Conservation (phyloP, 2,797 vertebrate genomes). For the Limnodromus scolopaceus region DNA sequence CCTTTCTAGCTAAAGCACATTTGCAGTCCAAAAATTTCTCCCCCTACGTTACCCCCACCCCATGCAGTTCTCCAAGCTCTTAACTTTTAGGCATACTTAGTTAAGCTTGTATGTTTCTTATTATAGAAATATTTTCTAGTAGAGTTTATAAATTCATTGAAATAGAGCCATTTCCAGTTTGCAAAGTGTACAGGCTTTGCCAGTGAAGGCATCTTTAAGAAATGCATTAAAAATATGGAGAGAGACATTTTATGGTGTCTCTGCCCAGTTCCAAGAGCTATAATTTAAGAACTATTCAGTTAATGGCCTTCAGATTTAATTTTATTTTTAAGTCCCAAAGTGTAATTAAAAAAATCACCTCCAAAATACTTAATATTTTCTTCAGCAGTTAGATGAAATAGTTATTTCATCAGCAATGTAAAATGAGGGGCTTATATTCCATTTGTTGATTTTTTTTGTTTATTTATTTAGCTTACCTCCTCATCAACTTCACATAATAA, state of each 20-base stretch:
- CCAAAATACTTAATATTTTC: not conserved
- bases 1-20: not conserved
- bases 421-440: not conserved
- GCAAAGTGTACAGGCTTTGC: not conserved
- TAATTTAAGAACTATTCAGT: not conserved
- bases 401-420: not conserved
- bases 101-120: not conserved
- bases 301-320: not conserved
- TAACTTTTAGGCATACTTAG: not conserved
- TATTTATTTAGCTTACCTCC: not conserved
- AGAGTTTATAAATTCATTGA: not conserved
- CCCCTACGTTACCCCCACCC: rapidly evolving
- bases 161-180: not conserved
- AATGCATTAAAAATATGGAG: not conserved
- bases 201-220: not conserved
- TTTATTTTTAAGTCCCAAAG: not conserved
- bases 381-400: not conserved
- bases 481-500: not conserved
- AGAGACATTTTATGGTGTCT: not conserved
- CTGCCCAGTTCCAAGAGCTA: not conserved
- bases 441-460: not conserved
- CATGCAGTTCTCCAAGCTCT: not conserved
- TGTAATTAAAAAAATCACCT: not conserved
- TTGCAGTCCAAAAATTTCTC: not conserved
- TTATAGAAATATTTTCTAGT: not conserved